phyloP scores from a whole-genome alignment of 2,888 invertebrate genomes.

The Schizaphis graminum region DNA sequence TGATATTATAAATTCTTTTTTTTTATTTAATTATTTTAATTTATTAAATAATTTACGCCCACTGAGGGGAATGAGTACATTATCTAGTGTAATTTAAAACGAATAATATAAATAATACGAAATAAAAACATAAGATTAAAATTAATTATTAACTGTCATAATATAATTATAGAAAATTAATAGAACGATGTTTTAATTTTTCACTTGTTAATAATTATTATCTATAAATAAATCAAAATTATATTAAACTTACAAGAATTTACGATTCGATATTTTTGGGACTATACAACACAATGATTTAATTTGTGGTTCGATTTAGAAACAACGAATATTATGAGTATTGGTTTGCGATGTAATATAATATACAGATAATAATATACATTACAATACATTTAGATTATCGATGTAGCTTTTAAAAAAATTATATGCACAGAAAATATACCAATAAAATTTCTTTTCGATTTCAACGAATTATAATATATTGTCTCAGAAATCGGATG shows the following conservation, averaged over 20 bases:
- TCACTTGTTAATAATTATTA: no score
- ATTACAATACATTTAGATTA: background rate
- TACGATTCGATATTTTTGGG: no score
- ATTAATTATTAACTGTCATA: background rate
- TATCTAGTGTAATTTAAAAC: background rate
- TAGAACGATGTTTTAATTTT: no score
- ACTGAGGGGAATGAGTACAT: background rate
- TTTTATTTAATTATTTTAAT: background rate
- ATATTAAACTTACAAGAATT: no score
- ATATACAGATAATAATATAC: no score
- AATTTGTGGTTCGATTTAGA: no score
- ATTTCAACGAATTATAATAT: background rate
- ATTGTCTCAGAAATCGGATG: background rate
- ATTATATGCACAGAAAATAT: background rate
- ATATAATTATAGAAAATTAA: no score
- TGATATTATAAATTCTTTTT: background rate
- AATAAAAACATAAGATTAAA: background rate
- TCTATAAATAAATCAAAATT: no score
- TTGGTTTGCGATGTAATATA: no score
- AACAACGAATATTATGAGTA: no score
- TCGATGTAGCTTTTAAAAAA: background rate
- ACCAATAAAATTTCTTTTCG: background rate
- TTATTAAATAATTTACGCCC: background rate
- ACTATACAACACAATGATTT: no score
- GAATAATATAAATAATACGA: background rate